Base-by-base conservation (phyloP, 2,797 vertebrate genomes). In the Oceanodroma leucorhoa region DNA sequence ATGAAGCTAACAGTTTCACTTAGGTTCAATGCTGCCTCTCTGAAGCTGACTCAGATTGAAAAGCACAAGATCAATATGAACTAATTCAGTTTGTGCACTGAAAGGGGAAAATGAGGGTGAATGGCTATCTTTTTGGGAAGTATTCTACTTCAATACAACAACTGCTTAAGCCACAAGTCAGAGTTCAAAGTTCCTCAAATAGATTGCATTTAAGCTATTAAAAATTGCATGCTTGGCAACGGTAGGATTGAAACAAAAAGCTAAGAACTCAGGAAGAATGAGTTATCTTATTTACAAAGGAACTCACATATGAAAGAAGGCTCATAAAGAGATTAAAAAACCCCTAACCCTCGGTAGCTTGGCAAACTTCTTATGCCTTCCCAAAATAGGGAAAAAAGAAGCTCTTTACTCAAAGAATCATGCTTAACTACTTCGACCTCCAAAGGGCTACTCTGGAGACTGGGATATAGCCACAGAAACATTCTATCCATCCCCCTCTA, bases 271-370 rank as follows among this genome's bases (percentile, higher is more conserved):
- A 32, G 45, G 30, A 86, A 34, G 36, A 83, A 66, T 5, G 2
- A 58, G n/a, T 43, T 70, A 61, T 10, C 43, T 45, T 40, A n/a
- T 78, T 75, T 75, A 78, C 30, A 53, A 60, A 64, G 57, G 26
- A 91, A 20, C 20, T 51, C 30, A 22, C 24, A 53, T 29, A n/a
- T 32, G 60, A 85, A 88, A 66, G 51, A 34, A 64, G 6, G 30
- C 26, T 81, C 24, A 26, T 77, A 80, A 66, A 78, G 19, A 70
- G 13, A n/a, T 22, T 12, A 29, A 11, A 64, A 71, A 65, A 1
- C 0, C 9, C 38, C 43, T 45, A 41, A 19, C 7, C 6, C 32
- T 70, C 2, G 0, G 27, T 24, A 58, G 24, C 23, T 18, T 34
- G 13, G 36, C 18, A 73, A 90, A 73, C n/a, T 78, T 58, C 55